These are phyloP conservation scores for Anser brachyrhynchus DNA, from an alignment of 2,113 vertebrate genomes.

Conservation along the genomic window DNA sequence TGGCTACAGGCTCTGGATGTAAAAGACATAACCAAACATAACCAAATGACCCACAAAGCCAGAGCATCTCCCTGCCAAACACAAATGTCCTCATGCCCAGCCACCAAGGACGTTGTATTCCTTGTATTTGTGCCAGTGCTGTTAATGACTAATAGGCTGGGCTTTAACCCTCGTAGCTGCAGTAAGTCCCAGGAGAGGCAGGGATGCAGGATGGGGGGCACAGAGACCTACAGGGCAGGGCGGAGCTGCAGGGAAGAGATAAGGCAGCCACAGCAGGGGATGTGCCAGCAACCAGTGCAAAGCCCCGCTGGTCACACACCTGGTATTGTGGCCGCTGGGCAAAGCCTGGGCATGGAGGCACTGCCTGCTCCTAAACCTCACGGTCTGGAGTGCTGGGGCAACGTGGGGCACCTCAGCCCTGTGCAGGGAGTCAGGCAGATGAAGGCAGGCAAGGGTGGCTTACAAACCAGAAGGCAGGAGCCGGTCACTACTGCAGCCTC, in stretches of 20 bases:
- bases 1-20: background rate
- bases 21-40: background rate
- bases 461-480: background rate
- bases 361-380: background rate
- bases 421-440: background rate
- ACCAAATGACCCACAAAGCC: background rate
- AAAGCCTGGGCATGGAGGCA: background rate
- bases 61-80: background rate
- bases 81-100: background rate
- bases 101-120: fast-evolving
- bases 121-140: background rate
- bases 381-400: fast-evolving
- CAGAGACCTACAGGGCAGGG: background rate
- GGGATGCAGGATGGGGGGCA: background rate
- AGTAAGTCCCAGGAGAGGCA: background rate
- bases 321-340: background rate
- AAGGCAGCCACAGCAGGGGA: background rate
- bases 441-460: background rate
- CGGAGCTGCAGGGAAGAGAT: background rate
- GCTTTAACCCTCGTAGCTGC: background rate
- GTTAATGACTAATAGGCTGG: background rate
- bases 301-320: background rate
- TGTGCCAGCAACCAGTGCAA: background rate
- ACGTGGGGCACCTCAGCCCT: fast-evolving
- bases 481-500: background rate